Evolutionary conservation across 2,888 invertebrate species (phyloP).

Genomic region (Endomychus coccineus): DNA sequence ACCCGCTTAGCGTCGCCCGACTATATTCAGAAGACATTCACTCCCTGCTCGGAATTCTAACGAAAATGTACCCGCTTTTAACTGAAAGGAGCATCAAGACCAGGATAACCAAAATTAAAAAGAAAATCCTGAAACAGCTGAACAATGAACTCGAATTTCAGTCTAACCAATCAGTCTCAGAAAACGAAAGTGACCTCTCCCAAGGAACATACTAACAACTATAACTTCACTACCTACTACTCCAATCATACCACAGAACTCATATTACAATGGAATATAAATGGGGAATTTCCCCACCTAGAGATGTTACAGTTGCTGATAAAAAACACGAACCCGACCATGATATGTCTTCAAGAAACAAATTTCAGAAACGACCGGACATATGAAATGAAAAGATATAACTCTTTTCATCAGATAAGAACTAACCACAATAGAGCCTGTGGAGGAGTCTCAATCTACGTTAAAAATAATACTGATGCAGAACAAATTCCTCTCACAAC

Average conservation of each 20-base stretch:
- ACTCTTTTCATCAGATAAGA: slow-evolving; percentile 6
- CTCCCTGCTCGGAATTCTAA: slow-evolving; percentile 1
- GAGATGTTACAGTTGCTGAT: slow-evolving; percentile 12
- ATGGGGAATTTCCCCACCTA: slow-evolving; percentile 10
- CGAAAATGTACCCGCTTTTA: slow-evolving; percentile 2
- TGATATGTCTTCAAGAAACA: slow-evolving; percentile 16
- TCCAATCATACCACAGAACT: background rate
- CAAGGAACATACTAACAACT: no score
- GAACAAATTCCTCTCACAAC: slow-evolving; percentile 9
- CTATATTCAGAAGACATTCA: slow-evolving; percentile 5
- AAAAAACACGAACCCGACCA: slow-evolving; percentile 1
- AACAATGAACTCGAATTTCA: slow-evolving; percentile 1
- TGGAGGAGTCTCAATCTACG: slow-evolving; percentile 13
- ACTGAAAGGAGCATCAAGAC: slow-evolving; percentile 3
- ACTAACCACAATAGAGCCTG: slow-evolving; percentile 5
- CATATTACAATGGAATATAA: slow-evolving; percentile 14
- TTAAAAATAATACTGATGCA: slow-evolving; percentile 2
- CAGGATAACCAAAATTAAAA: slow-evolving; percentile 2
- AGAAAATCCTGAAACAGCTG: slow-evolving; percentile 4
- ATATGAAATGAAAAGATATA: slow-evolving; percentile 11
- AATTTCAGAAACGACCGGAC: slow-evolving; percentile 12
- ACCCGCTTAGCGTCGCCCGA: slow-evolving; percentile 3
- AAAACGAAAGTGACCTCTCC: no score
- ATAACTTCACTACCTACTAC: no score
- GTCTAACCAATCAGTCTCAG: background rate